Base-by-base conservation (phyloP, 2,888 invertebrate species). In the Strigamia maritima region DNA sequence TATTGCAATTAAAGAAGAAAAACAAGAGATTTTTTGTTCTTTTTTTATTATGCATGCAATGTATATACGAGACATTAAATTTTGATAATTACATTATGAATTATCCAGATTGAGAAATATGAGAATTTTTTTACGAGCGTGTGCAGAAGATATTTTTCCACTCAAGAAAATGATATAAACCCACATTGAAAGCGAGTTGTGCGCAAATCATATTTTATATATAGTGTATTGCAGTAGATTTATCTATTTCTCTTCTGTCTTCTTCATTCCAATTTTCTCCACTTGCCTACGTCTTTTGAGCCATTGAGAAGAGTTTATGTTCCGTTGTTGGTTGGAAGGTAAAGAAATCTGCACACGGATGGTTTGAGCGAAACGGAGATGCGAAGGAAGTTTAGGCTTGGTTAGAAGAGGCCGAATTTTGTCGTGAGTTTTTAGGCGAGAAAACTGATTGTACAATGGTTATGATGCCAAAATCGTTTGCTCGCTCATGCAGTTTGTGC, bases 291-390 rank as follows among this genome's bases (percentile, higher is more conserved):
- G 60, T 65, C 60, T 22, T 22, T 19, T 24, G 44, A 44, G 24
- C 60, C 60, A 65, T 65, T 65, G 22, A 65, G 22, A 65, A 24
- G 22, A 65, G 60, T 65, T 65, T 65, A 65, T 65, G 60, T 65
- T 65, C 60, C 60, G 60, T 65, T 44, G 44, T 44, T 44, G 44
- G 44, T 44, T 65, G 24, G 60, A 65, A 65, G 60, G 60, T 65
- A 65, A 65, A 65, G 60, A 65, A 65, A 65, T 65, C 60, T 65
- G 60, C 60, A 65, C 60, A 65, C 60, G 60, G 60, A 65, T 65
- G 60, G 60, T 65, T 65, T 65, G 60, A 65, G 60, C 60, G 60
- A 65, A 65, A 22, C 60, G 44, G 44, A 44, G 44, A 44, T 44
- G 44, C 44, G 44, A 44, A n/a, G 44, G 44, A 44, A 44, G 44